Conservation (phyloP, 1,140 invertebrate species). For the Drosophila quadrilineata region DNA sequence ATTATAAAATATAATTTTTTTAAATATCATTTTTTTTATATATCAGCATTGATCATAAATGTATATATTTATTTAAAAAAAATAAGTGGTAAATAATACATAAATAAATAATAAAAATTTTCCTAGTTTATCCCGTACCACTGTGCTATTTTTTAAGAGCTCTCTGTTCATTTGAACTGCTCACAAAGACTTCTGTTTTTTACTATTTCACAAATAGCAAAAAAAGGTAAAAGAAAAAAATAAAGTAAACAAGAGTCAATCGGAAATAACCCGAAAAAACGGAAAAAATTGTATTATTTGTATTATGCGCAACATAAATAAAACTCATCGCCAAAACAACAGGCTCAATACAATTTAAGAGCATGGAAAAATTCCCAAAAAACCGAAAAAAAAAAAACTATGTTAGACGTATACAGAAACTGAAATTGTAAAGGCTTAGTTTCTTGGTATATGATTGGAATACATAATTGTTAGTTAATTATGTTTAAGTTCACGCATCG, state of each 20-base stretch:
- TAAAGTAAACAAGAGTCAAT: constrained; percentile 51
- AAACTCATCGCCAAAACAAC: constrained; percentile 9
- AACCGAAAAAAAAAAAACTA: constrained; percentile 6
- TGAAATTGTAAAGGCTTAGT: no score
- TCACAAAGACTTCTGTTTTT: constrained; percentile 21
- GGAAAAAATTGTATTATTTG: constrained; percentile 25
- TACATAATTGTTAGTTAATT: constrained; percentile 32
- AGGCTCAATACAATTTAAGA: constrained; percentile 5
- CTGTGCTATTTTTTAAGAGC: constrained; percentile 36
- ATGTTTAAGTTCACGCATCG: background rate
- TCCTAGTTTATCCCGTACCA: constrained; percentile 14
- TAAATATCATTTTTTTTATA: background rate
- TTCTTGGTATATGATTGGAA: constrained; percentile 10
- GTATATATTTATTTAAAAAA: background rate
- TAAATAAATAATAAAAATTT: no score
- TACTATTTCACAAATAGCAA: constrained; percentile 22
- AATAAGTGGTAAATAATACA: no score
- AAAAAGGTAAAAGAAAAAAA: constrained; percentile 2
- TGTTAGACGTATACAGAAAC: constrained; percentile 10
- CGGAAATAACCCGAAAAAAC: constrained; percentile 48
- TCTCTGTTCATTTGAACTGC: no score
- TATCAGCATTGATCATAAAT: background rate
- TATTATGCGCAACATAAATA: constrained; percentile 53
- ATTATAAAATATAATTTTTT: background rate
- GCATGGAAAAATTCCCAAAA: constrained; percentile 9